Base-by-base conservation (phyloP, 1,140 invertebrate genomes). In the Hetaerina americana region DNA sequence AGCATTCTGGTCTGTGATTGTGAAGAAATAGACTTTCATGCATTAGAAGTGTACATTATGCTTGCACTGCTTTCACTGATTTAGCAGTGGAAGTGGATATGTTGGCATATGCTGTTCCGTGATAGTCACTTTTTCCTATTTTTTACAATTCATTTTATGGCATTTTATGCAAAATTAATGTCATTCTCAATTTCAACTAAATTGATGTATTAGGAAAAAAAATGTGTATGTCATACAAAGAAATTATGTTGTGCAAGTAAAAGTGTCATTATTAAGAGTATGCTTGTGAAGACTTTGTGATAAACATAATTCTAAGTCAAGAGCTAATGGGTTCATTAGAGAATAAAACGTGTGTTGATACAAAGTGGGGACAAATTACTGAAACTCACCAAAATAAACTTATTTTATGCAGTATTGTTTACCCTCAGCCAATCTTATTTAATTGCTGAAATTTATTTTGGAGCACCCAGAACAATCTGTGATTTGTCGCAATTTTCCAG, bases 261-360 rank as follows among this genome's bases (percentile, higher is more conserved):
- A 68, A 68, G 27, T 57, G 66, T 68, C 66, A 26, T 68, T 68
- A 68, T 68, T 68, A 25, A 5, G 12, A 68, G 66, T 27, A 68
- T 68, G 66, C 66, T 27, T 68, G 66, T 26, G 27, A 68, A 68
- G 66, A 68, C 66, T 68, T 68, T 68, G 66, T 68, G 66, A 68
- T 68, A 68, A 68, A 68, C 66, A 68, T 68, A 26, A 68, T 68
- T 68, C 66, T 68, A 68, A 68, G 66, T 68, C 66, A 68, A 68
- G 66, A 68, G 24, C 27, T 27, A 68, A 27, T 68, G 66, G 66
- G 24, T 68, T 68, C 18, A 27, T 12, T 68, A 57, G 40, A 57
- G 40, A 57, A 57, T 57, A 57, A 57, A 57, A 57, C 15, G 40
- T 57, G 40, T 57, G 40, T 57, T 57, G 40, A 57, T 57, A 57